A percentile compares a stretch with the other conserved stretches of the same genome.
These are phyloP conservation scores for Synanthedon formicaeformis DNA, from an alignment of 2,888 invertebrate species.

Conservation along the genomic window DNA sequence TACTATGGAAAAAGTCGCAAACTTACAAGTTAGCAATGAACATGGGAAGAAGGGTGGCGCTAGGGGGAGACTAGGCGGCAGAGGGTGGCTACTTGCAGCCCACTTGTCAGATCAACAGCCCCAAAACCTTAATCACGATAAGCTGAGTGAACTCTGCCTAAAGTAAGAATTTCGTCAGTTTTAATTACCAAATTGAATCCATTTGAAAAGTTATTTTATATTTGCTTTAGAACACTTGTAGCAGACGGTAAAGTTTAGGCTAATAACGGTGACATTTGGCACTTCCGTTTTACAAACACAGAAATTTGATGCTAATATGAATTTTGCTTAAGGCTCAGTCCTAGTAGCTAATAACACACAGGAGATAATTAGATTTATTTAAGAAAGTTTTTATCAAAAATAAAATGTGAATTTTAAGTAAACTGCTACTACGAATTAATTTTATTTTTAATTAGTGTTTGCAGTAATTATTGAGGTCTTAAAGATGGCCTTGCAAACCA, in stretches of 20 bases:
- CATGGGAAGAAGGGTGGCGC: conserved; percentile 16
- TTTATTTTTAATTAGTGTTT: too few species aligned
- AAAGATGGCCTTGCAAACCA: too few species aligned
- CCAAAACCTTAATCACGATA: conserved; percentile 56
- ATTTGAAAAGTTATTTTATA: background rate
- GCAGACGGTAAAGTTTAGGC: background rate
- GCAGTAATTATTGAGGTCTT: too few species aligned
- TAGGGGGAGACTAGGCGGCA: conserved; percentile 19
- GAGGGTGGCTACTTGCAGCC: conserved; percentile 19
- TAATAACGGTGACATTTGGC: background rate
- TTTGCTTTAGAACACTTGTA: background rate
- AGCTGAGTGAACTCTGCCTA: conserved; percentile 21
- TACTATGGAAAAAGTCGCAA: conserved; percentile 50
- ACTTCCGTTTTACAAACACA: background rate
- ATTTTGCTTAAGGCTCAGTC: too few species aligned
- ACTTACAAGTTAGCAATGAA: conserved; percentile 18
- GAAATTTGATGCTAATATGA: background rate
- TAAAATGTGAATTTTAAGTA: too few species aligned
- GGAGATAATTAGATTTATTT: too few species aligned
- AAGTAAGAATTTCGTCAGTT: conserved; percentile 15
- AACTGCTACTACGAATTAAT: too few species aligned
- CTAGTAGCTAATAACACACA: too few species aligned
- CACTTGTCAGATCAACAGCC: conserved; percentile 58
- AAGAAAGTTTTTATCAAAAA: too few species aligned
- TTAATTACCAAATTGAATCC: conserved; percentile 33